Conservation (phyloP, 1,140 invertebrate genomes). For the Latrodectus geometricus region DNA sequence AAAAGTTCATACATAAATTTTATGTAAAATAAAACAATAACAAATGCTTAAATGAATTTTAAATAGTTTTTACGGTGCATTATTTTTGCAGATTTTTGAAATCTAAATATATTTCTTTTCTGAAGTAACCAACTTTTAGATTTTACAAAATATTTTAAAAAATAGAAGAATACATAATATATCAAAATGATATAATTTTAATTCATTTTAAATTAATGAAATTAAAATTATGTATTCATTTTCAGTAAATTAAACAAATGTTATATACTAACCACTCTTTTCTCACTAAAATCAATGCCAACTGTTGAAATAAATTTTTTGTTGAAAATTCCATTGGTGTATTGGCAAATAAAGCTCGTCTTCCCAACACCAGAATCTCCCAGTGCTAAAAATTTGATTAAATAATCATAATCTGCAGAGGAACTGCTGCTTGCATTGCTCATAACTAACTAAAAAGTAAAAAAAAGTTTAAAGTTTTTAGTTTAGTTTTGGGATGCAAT, state of each 20-base stretch:
- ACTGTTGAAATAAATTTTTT: conserved; percentile 96
- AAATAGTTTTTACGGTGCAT: background rate
- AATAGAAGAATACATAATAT: background rate
- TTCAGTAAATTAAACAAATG: conserved; percentile 8
- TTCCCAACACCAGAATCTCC: conserved; percentile 95
- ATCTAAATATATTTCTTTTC: background rate
- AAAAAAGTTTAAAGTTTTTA: background rate
- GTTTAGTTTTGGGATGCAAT: too few species aligned
- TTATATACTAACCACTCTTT: conserved; percentile 82
- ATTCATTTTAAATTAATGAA: background rate
- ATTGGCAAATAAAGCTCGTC: conserved; percentile 93
- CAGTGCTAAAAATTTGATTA: conserved; percentile 94
- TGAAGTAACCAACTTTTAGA: background rate
- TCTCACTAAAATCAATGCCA: conserved; percentile 97
- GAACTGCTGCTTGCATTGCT: conserved; percentile 46
- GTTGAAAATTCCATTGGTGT: conserved; percentile 93
- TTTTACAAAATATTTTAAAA: background rate
- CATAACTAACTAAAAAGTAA: conserved; percentile 54
- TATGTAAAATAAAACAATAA: too few species aligned
- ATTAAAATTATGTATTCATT: background rate
- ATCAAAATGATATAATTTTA: background rate
- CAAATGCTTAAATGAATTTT: too few species aligned
- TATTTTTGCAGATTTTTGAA: background rate
- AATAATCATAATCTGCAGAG: conserved; percentile 88
- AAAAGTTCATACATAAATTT: too few species aligned